phyloP scores from a whole-genome alignment of 2,797 vertebrate genomes.

The Vireo griseus region DNA sequence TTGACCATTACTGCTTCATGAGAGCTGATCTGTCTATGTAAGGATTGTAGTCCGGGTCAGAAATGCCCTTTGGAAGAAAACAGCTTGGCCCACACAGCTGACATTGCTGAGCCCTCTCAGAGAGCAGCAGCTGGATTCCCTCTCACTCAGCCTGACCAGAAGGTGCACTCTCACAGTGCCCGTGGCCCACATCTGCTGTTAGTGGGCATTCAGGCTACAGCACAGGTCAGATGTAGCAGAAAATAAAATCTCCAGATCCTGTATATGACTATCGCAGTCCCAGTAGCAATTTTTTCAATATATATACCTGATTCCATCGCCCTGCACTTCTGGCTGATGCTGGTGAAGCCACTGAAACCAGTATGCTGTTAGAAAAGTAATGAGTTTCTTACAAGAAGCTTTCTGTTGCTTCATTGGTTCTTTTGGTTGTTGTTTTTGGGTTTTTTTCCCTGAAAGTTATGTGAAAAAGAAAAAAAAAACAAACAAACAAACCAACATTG shows the following conservation, averaged over 20 bases:
- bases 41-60: background rate
- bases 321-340: background rate
- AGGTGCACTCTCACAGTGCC: background rate
- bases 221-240: background rate
- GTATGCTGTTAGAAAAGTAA: background rate
- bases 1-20: background rate
- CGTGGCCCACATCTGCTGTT: background rate
- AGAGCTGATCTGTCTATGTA: background rate
- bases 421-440: background rate
- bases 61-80: background rate
- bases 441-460: background rate
- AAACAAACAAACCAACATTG: background rate
- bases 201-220: background rate
- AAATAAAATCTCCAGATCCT: background rate
- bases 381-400: background rate
- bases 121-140: background rate
- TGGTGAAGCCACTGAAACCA: background rate
- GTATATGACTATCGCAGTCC: fast-evolving
- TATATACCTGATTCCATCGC: background rate
- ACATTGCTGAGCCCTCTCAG: fast-evolving
- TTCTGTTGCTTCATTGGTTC: background rate
- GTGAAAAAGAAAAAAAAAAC: background rate
- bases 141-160: fast-evolving
- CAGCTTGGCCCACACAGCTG: background rate
- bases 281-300: background rate